A percentile compares a stretch with the other conserved stretches of the same genome.
Conservation (phyloP, 2,888 invertebrate species). For the Torymus aiolomorphi region DNA sequence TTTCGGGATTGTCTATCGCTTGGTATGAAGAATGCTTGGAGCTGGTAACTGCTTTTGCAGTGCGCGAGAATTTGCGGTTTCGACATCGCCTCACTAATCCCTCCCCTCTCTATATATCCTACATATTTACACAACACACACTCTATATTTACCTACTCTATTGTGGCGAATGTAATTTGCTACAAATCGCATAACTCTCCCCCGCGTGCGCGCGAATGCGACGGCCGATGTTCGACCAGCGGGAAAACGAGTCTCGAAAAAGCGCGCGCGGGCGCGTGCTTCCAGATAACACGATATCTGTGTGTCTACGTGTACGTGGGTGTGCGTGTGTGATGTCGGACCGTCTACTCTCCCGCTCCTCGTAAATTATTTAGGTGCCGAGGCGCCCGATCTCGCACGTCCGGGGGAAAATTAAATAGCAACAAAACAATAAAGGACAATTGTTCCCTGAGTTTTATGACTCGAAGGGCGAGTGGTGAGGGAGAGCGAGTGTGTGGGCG, state of each 20-base stretch:
- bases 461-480: conserved; percentile 11
- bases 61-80: no score
- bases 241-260: conserved; percentile 46
- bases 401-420: conserved; percentile 75
- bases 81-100: no score
- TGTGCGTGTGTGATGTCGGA: neutral
- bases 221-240: conserved; percentile 8
- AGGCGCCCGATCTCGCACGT: conserved; percentile 44
- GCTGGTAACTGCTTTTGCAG: no score
- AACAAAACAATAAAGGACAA: conserved; percentile 76
- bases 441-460: conserved; percentile 76
- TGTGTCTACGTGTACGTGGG: neutral
- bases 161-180: no score
- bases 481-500: no score
- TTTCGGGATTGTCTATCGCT: no score
- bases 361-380: conserved; percentile 58
- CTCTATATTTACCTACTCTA: no score
- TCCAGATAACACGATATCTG: conserved; percentile 39
- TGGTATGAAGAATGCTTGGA: no score
- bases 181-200: conserved; percentile 45
- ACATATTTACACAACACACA: no score
- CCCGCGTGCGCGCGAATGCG: neutral
- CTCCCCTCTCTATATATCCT: no score
- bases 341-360: conserved; percentile 1
- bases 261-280: conserved; percentile 7